These are phyloP conservation scores for Tetranychus cinnabarinus DNA, from an alignment of 1,140 invertebrate species.

Conservation along the genomic window DNA sequence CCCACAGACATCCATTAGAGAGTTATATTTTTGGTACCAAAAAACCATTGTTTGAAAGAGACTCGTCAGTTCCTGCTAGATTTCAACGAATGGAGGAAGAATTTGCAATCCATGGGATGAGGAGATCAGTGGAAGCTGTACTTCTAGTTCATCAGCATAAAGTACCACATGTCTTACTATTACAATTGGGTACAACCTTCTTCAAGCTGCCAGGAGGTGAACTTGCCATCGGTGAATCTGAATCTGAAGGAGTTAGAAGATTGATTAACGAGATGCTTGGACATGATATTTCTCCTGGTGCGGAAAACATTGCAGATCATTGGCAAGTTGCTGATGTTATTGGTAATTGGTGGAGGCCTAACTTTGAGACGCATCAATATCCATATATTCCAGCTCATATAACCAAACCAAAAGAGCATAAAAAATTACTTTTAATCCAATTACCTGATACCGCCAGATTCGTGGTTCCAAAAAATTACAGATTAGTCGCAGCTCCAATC, in stretches of 20 bases:
- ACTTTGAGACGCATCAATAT: constrained; percentile 97
- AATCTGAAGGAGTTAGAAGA: constrained; percentile 88
- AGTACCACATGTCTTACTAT: constrained; percentile 80
- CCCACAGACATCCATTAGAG: constrained; percentile 47
- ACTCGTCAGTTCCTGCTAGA: constrained; percentile 87
- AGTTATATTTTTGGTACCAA: constrained; percentile 99
- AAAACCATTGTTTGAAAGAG: constrained; percentile 93
- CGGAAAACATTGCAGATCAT: constrained; percentile 79
- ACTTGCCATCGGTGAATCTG: constrained; percentile 86
- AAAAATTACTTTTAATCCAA: constrained; percentile 89
- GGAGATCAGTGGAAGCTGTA: constrained; percentile 87
- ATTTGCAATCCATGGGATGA: constrained; percentile 92
- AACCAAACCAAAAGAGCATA: constrained; percentile 97
- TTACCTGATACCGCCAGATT: constrained; percentile 93
- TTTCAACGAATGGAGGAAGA: constrained; percentile 97
- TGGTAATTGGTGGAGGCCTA: constrained; percentile 98
- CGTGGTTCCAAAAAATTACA: constrained; percentile 98
- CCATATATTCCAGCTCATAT: constrained; percentile 97
- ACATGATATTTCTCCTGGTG: constrained; percentile 29
- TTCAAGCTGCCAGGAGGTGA: constrained; percentile 98
- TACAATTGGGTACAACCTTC: constrained; percentile 95
- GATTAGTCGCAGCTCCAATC: constrained; percentile 89
- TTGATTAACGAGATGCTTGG: constrained; percentile 77
- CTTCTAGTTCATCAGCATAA: constrained; percentile 93
- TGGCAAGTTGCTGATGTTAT: constrained; percentile 97